Evolutionary conservation across 2,113 vertebrate genomes (phyloP).

Genomic region (Promerops cafer): DNA sequence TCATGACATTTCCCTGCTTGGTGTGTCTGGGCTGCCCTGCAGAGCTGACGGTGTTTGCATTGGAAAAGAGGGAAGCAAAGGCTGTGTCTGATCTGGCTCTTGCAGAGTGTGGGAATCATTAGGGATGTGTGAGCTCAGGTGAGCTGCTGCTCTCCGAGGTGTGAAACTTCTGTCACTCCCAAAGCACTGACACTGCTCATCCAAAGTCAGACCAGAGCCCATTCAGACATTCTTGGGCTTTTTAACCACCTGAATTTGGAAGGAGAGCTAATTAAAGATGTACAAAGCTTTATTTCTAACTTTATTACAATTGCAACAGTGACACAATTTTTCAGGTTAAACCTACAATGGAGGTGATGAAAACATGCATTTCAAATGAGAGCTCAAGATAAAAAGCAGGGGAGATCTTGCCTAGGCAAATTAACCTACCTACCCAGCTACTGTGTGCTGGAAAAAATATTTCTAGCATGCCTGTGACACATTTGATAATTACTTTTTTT

Average conservation of each 20-base stretch:
- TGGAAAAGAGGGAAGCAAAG: not conserved
- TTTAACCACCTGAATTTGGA: not conserved
- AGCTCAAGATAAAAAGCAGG: not conserved
- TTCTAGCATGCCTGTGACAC: not conserved
- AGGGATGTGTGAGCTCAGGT: not conserved
- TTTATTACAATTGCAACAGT: not conserved
- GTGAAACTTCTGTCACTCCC: not conserved
- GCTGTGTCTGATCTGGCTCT: not conserved
- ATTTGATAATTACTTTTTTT: slow-evolving; percentile 1
- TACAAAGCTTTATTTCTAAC: not conserved
- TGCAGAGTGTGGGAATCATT: not conserved
- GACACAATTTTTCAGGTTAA: not conserved
- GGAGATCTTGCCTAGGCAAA: not conserved
- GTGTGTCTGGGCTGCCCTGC: not conserved
- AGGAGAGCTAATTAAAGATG: not conserved
- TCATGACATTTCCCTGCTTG: not conserved
- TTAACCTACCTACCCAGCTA: not conserved
- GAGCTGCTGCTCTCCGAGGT: not conserved
- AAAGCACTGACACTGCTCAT: not conserved
- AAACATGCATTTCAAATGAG: not conserved
- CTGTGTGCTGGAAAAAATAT: not conserved
- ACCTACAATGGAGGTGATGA: not conserved
- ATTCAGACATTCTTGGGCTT: not conserved
- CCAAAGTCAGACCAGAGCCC: not conserved
- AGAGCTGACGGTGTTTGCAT: not conserved